Evolutionary conservation across 2,888 invertebrate genomes (phyloP).

Genomic region (Ophion ellenae): DNA sequence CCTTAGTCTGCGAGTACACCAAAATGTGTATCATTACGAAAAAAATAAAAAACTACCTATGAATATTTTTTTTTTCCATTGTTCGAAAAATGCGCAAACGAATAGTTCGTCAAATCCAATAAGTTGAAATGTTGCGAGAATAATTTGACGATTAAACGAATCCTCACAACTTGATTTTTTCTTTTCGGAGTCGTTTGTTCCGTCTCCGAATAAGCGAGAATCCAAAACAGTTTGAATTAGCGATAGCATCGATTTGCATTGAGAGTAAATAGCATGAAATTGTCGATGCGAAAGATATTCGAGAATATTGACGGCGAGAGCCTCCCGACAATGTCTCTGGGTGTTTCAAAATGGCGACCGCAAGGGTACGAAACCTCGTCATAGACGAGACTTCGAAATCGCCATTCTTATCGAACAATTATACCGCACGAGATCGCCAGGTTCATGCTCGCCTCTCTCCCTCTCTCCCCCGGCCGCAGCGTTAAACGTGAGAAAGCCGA

Average conservation of each 20-base stretch:
- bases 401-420: slow-evolving; percentile 46
- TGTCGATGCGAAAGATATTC: neutral
- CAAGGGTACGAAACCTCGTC: slow-evolving; percentile 38
- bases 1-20: too few species aligned
- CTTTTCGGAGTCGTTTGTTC: neutral
- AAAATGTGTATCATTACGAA: too few species aligned
- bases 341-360: slow-evolving; percentile 67
- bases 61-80: too few species aligned
- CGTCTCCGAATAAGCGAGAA: neutral
- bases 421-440: neutral
- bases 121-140: too few species aligned
- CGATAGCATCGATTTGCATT: neutral
- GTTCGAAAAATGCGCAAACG: too few species aligned
- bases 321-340: slow-evolving; percentile 3
- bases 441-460: neutral
- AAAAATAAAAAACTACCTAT: too few species aligned
- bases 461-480: neutral
- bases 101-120: too few species aligned
- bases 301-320: slow-evolving; percentile 34
- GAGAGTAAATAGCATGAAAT: neutral
- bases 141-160: too few species aligned
- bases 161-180: neutral
- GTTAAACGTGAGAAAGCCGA: neutral
- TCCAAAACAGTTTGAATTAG: neutral
- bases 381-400: slow-evolving; percentile 10